Base-by-base conservation (phyloP, 2,888 invertebrate genomes). In the Heliconius cydno region DNA sequence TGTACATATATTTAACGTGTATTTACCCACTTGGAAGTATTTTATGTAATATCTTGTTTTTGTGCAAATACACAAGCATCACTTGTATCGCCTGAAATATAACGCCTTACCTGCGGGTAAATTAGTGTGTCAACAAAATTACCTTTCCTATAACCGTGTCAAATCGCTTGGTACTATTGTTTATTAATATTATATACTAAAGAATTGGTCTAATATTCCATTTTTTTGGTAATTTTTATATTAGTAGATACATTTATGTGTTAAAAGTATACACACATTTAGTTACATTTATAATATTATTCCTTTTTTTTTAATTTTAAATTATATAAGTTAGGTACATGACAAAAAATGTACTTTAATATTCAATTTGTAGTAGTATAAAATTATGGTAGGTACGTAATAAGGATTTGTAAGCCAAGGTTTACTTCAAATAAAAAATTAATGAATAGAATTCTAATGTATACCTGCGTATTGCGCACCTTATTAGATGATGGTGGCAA, bases 401-500 rank as follows among this genome's bases (percentile, higher is more conserved):
- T 46, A 70, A 70, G 41, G 70, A 25, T 30, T 46, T 46, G 25
- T 46, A 28, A 41, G 41, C 70, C 70, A 46, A 70, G 70, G 70
- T 25, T 70, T 13, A 25, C 12, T 41, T 70, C 2, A 70, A 46
- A 25, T 41, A 46, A 70, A 25, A 70, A 70, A 15, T 5, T 41
- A 73, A 72, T 72, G 52, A n/a, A 34, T 60, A 34, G 34, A 52
- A 60, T 73, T 6, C 34, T 22, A 34, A n/a, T 57, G 52, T 34
- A 25, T 41, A n/a, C 25, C 15, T 70, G 41, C 68, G 5, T 72
- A 25, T 12, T 25, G 5, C 28, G 5, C 28, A 46, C 25, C 71
- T 71, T 41, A 46, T 46, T 19, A 41, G 70, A 22, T n/a, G 60
- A 60, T n/a, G 60, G n/a, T n/a, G n/a, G n/a, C 52, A 52, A 52